These are phyloP conservation scores for Quadroppia sp. DNA, from an alignment of 2,888 invertebrate genomes.

Conservation along the genomic window DNA sequence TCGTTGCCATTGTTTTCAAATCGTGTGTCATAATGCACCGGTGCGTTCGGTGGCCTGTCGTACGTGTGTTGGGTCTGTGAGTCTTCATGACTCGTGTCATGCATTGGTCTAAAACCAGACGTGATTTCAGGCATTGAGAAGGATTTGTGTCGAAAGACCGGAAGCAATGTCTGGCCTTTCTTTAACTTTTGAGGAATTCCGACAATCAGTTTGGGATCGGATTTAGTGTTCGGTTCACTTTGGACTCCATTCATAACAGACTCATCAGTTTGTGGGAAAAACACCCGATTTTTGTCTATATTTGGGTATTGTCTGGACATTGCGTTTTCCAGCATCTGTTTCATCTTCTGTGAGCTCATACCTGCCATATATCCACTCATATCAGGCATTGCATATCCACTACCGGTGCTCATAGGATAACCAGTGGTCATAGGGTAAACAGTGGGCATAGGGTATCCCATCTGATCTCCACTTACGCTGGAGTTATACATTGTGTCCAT, in stretches of 20 bases:
- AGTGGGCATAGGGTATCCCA: not conserved
- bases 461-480: not conserved
- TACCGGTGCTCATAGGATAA: not conserved
- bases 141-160: not conserved
- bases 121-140: not conserved
- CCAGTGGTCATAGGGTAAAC: not conserved
- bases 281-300: not conserved
- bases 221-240: not conserved
- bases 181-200: not conserved
- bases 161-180: not conserved
- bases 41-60: too few species aligned
- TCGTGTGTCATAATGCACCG: too few species aligned
- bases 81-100: too few species aligned
- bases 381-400: not conserved
- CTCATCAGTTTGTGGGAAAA: slow-evolving; percentile 1
- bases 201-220: not conserved
- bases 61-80: too few species aligned
- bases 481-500: not conserved
- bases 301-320: not conserved
- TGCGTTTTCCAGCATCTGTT: not conserved
- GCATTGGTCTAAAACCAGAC: too few species aligned
- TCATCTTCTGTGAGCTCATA: not conserved
- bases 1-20: too few species aligned
- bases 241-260: not conserved
- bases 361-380: not conserved